Conservation (phyloP, 64 coral and sea anemone genomes). For the Montipora sp. region DNA sequence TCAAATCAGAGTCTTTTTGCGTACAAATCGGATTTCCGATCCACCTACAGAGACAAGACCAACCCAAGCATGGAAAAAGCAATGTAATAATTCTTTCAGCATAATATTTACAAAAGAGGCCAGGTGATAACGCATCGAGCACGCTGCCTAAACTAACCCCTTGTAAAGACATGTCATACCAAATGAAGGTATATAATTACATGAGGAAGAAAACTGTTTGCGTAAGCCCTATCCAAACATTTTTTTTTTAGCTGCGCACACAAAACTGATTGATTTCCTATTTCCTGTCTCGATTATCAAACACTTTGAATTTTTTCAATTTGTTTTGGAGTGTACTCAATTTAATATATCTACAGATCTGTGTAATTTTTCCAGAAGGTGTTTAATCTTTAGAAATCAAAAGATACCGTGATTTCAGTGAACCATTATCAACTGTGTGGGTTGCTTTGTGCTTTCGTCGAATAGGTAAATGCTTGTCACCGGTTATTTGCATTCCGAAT, state of each 20-base stretch:
- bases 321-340: neutral
- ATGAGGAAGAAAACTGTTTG: neutral
- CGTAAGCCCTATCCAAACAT: slow-evolving; percentile 12
- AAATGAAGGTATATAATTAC: neutral
- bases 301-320: neutral
- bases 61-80: neutral
- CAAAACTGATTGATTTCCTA: neutral
- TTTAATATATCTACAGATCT: neutral
- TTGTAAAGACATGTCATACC: neutral
- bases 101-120: neutral
- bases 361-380: neutral
- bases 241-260: neutral
- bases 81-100: neutral
- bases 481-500: slow-evolving; percentile 16
- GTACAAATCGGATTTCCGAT: neutral
- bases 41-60: neutral
- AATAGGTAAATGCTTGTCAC: neutral
- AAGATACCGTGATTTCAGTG: neutral
- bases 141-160: neutral
- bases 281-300: neutral
- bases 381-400: neutral
- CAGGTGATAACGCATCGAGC: neutral
- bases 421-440: neutral
- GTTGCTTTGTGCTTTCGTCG: neutral
- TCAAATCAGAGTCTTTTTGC: neutral